Percentiles rank a stretch among this genome's conserved stretches.
Conservation (phyloP, 2,888 invertebrate genomes). For the Nomada goodeniana region DNA sequence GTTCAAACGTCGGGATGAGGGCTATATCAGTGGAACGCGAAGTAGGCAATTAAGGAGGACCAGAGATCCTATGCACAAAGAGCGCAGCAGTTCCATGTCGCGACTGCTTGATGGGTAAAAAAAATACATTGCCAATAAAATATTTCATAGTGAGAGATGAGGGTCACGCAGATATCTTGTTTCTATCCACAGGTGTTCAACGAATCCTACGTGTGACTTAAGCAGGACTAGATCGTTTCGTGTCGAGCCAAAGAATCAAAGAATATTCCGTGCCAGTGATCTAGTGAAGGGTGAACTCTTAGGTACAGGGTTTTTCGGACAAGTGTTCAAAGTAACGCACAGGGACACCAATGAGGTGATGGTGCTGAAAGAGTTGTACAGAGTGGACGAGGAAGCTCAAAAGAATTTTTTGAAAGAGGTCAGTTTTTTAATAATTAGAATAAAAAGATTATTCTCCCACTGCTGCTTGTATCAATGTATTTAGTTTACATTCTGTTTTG, state of each 20-base stretch:
- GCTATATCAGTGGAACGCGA: conserved; percentile 87
- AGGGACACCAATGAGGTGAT: conserved; percentile 96
- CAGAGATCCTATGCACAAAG: conserved; percentile 88
- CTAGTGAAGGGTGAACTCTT: conserved; percentile 94
- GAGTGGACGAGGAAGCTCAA: conserved; percentile 97
- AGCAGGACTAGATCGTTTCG: conserved; percentile 95
- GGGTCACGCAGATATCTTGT: not conserved
- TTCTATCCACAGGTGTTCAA: conserved; percentile 78
- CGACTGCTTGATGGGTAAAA: conserved; percentile 91
- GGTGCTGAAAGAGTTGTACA: conserved; percentile 97
- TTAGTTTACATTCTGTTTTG: not conserved
- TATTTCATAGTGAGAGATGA: not conserved
- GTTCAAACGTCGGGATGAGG: conserved; percentile 87
- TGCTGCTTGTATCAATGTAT: not conserved
- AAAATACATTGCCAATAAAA: conserved; percentile 19
- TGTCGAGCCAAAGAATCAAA: conserved; percentile 88
- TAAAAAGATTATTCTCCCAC: not conserved
- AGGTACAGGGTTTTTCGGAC: conserved; percentile 97
- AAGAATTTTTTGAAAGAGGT: conserved; percentile 97
- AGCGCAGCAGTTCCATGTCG: conserved; percentile 94
- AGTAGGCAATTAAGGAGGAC: conserved; percentile 87
- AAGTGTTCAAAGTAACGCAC: conserved; percentile 96
- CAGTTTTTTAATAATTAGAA: conserved; percentile 36
- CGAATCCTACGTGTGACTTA: conserved; percentile 88
- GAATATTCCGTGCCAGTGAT: conserved; percentile 96